Conservation (phyloP, 1,140 invertebrate genomes). For the Drosophila repletoides region DNA sequence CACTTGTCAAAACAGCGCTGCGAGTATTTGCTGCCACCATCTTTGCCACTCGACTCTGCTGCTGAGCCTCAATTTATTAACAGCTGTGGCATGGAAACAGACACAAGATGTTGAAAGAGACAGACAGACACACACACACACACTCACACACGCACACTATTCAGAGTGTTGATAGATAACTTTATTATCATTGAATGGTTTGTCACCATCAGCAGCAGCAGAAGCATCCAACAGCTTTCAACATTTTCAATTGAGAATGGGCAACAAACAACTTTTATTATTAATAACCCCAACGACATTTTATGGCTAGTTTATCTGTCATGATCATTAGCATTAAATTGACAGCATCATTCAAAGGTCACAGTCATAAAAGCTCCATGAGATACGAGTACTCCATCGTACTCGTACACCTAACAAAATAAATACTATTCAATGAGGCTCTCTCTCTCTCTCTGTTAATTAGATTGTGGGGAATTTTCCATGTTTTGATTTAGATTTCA, state of each 20-base stretch:
- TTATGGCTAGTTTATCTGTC: slow-evolving; percentile 53
- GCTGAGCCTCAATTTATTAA: slow-evolving; percentile 42
- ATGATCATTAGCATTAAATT: slow-evolving; percentile 60
- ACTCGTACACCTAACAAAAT: neutral
- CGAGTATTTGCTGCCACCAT: slow-evolving; percentile 44
- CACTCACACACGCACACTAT: neutral
- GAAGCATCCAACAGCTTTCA: neutral
- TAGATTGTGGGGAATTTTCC: too few relatives aligned
- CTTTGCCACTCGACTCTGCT: slow-evolving; percentile 3
- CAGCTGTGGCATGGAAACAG: slow-evolving; percentile 28
- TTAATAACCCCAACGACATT: slow-evolving; percentile 60
- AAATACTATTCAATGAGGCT: too few relatives aligned
- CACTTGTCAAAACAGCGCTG: slow-evolving; percentile 66
- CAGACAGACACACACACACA: slow-evolving; percentile 17
- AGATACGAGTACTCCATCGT: slow-evolving; percentile 25
- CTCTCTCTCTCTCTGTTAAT: too few relatives aligned
- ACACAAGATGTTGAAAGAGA: neutral
- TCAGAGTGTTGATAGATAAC: slow-evolving; percentile 45
- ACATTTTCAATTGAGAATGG: slow-evolving; percentile 65
- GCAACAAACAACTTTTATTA: slow-evolving; percentile 68
- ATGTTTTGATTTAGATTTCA: too few relatives aligned
- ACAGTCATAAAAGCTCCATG: slow-evolving; percentile 62
- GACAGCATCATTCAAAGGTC: slow-evolving; percentile 68
- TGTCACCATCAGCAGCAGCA: slow-evolving; percentile 12
- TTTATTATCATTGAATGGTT: slow-evolving; percentile 57